phyloP scores from a whole-genome alignment of 2,888 invertebrate species.

The Disparrhopalites patrizii region DNA sequence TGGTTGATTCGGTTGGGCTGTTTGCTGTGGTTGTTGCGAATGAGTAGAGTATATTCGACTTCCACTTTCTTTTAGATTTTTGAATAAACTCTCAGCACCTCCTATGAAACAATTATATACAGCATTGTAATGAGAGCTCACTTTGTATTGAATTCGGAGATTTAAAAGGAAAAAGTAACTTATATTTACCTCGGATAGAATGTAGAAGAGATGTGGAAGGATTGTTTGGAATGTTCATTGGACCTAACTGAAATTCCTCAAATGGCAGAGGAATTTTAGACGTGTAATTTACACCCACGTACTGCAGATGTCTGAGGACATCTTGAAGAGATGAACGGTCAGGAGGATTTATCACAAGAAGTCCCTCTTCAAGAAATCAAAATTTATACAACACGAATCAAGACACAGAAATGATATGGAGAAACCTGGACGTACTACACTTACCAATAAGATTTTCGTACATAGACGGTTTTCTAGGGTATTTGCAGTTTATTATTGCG shows the following conservation, averaged over 20 bases:
- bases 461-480: slow-evolving; percentile 54
- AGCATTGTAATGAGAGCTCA: neutral
- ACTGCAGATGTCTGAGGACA: slow-evolving; percentile 13
- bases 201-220: slow-evolving; percentile 19
- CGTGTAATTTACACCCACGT: slow-evolving; percentile 14
- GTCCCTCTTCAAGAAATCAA: slow-evolving; percentile 6
- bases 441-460: slow-evolving; percentile 21
- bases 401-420: too few relatives aligned
- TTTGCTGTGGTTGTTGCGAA: slow-evolving; percentile 17
- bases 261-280: slow-evolving; percentile 1
- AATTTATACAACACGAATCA: neutral
- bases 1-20: slow-evolving; percentile 15
- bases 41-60: slow-evolving; percentile 22
- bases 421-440: slow-evolving; percentile 13
- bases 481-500: slow-evolving; percentile 94
- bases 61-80: slow-evolving; percentile 46
- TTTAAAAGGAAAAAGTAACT: neutral
- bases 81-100: slow-evolving; percentile 44
- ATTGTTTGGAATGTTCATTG: slow-evolving; percentile 1
- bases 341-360: slow-evolving; percentile 19
- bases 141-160: neutral
- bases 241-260: slow-evolving; percentile 22
- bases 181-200: slow-evolving; percentile 19
- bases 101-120: slow-evolving; percentile 23
- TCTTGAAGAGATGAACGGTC: slow-evolving; percentile 7